Conservation (phyloP, 2,888 invertebrate species). For the Callimorpha dominula region DNA sequence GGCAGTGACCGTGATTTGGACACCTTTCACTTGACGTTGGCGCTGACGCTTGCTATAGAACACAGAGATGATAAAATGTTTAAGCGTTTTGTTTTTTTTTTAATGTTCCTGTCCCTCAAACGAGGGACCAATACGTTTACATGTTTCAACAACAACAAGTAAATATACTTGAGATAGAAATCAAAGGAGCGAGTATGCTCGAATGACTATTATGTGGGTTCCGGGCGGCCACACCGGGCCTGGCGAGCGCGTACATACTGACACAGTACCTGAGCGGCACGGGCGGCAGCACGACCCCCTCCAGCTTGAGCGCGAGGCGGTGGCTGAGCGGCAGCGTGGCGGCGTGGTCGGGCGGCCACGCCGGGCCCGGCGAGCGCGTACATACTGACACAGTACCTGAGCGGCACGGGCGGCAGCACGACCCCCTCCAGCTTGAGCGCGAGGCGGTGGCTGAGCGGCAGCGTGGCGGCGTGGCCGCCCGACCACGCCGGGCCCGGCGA, state of each 20-base stretch:
- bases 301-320: constrained; percentile 96
- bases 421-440: too few species aligned
- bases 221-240: neutral
- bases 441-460: too few species aligned
- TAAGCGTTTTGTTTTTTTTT: neutral
- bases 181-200: neutral
- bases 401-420: too few species aligned
- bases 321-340: constrained; percentile 94
- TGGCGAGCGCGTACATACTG: neutral
- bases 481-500: too few species aligned
- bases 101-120: too few species aligned
- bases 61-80: neutral
- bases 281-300: constrained; percentile 93
- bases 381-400: too few species aligned
- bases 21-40: constrained; percentile 77
- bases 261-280: constrained; percentile 88
- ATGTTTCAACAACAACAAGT: neutral
- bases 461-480: too few species aligned
- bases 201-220: neutral
- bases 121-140: too few species aligned
- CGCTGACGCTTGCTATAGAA: constrained; percentile 64
- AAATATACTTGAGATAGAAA: neutral
- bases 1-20: constrained; percentile 81
- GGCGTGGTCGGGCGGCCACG: constrained; percentile 90
- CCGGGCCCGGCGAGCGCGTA: constrained; percentile 78